A percentile compares a stretch with the other conserved stretches of the same genome.
Evolutionary conservation across 2,113 vertebrate genomes (phyloP).

Genomic region (Notechis scutatus): DNA sequence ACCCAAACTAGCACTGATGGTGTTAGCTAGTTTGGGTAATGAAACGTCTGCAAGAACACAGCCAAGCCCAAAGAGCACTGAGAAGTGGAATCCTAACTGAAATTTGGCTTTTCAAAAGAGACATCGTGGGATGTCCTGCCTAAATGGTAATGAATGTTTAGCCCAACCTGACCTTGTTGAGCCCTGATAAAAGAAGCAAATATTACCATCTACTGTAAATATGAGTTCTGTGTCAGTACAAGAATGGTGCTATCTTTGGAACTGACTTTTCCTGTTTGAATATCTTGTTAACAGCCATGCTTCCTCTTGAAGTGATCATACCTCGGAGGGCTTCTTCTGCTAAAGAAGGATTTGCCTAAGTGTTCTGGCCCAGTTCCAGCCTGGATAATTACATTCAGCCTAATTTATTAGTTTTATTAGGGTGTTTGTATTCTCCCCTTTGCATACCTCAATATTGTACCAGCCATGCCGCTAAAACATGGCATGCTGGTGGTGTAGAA

Average conservation of each 20-base stretch:
- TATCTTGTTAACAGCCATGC: neutral
- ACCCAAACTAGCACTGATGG: neutral
- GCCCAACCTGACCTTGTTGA: constrained; percentile 57
- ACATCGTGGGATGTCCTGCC: constrained; percentile 44
- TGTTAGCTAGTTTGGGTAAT: neutral
- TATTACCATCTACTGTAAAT: neutral
- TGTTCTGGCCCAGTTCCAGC: neutral
- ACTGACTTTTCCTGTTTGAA: constrained; percentile 16
- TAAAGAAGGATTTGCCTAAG: constrained; percentile 6
- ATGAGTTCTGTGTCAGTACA: constrained; percentile 26
- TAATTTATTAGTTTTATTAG: neutral
- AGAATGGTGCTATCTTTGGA: neutral
- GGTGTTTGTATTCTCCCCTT: neutral
- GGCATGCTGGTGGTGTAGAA: neutral
- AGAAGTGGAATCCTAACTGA: no score
- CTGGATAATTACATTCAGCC: neutral
- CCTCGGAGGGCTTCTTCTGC: constrained; percentile 20
- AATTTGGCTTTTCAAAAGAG: neutral
- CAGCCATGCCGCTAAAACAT: neutral
- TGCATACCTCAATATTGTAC: neutral
- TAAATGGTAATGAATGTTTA: constrained; percentile 53
- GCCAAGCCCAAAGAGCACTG: neutral
- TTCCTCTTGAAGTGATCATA: constrained; percentile 28
- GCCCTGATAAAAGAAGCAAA: neutral
- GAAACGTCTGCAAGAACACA: neutral